Evolutionary conservation across 1,140 invertebrate genomes (phyloP), one percentile per base, ranked within the genome.

Genomic region (Hycleus phaleratus): DNA sequence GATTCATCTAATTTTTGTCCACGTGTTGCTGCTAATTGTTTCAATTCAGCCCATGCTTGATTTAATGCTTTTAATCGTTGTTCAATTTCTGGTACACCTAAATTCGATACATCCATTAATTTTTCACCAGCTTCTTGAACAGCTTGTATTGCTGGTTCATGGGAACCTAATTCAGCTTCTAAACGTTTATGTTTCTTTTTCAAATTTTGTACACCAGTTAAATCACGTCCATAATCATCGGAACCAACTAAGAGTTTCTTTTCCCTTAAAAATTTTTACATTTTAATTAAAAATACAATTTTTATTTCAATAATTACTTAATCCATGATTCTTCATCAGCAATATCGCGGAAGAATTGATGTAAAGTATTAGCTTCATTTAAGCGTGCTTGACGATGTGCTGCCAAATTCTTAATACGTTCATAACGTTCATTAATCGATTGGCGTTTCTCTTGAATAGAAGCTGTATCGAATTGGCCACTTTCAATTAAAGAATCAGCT

Each of bases 321-420:
- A 99, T 99, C 97, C 97, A 99, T n/a, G 93, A 95, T 75, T 99
- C 97, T 75, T 99, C 97, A 74, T 99, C 97, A 62, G 97, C 96
- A 72, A 99, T 98, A 73, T 99, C 97, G 46, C 97, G 80, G 83
- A 99, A 95, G 86, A 99, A 99, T 77, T 99, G 96, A 76, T 99
- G 96, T 64, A 99, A 81, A 6, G 95, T 98, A 70, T 97, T 93
- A 2, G 96, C 95, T 75, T 99, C 96, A 73, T 88, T 86, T 11
- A 99, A 80, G 32, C 94, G 79, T 1, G 89, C 87, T 68, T 96
- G 82, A 42, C 96, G 81, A 70, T 97, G 90, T 40, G 90, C 88
- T n/a, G 93, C 92, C 44, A 97, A 78, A 72, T 93, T 95, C 70
- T 92, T 87, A 46, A 98, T 91, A 53, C 91, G 81, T 71, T 95